Evolutionary conservation across 2,113 vertebrate species (phyloP).

Genomic region (Tamias sibiricus): DNA sequence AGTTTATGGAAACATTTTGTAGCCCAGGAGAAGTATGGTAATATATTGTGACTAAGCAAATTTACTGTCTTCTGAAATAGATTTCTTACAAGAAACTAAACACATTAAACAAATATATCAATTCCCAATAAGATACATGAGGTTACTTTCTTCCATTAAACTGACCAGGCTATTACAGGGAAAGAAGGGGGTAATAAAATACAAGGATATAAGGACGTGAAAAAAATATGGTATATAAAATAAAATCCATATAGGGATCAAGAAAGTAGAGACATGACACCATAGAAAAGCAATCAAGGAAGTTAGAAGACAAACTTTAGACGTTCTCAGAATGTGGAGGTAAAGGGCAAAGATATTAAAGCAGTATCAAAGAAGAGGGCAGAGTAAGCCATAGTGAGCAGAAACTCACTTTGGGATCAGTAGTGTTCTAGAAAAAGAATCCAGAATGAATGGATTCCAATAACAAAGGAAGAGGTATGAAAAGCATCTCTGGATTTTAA

Average conservation of each 20-base stretch:
- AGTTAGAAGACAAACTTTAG: conserved; percentile 19
- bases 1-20: conserved; percentile 43
- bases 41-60: conserved; percentile 35
- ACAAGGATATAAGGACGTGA: background rate
- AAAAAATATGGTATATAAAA: background rate
- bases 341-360: background rate
- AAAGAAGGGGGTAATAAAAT: background rate
- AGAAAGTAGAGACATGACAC: background rate
- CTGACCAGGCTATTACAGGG: background rate
- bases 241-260: background rate
- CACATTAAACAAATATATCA: background rate
- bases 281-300: background rate
- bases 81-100: conserved; percentile 7
- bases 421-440: background rate
- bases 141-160: conserved; percentile 28
- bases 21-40: background rate
- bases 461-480: background rate
- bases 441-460: background rate
- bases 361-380: background rate
- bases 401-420: background rate
- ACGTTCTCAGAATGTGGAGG: background rate
- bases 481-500: background rate
- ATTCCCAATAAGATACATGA: conserved; percentile 16
- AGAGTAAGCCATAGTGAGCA: background rate
- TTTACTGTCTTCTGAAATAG: background rate